Evolutionary conservation across 1,140 invertebrate species (phyloP).

Genomic region (Penaeus indicus): DNA sequence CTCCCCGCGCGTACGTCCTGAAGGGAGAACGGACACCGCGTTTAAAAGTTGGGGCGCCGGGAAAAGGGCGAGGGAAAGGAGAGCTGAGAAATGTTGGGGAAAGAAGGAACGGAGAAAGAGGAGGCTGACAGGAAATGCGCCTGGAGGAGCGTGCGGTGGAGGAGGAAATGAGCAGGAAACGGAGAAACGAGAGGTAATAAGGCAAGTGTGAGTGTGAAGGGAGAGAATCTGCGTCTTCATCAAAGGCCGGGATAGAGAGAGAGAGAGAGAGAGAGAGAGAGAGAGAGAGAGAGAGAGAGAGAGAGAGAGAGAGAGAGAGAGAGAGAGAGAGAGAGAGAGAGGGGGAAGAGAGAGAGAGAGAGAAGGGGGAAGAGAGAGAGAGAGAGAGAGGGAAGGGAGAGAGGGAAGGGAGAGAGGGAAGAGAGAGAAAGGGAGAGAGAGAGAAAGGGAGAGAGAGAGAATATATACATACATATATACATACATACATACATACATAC

Average conservation of each 20-base stretch:
- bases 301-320: background rate
- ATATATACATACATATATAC: background rate
- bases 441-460: slow-evolving; percentile 9
- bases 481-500: background rate
- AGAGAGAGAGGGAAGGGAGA: too few species aligned
- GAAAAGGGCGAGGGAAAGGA: background rate
- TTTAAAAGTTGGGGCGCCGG: background rate
- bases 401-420: too few species aligned
- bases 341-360: background rate
- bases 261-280: too few species aligned
- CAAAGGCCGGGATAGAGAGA: too few species aligned
- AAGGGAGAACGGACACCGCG: background rate
- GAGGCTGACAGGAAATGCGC: too few species aligned
- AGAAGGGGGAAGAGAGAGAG: too few species aligned
- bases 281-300: background rate
- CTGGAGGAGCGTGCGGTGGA: too few species aligned
- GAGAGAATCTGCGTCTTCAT: too few species aligned
- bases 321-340: background rate
- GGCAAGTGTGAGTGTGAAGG: too few species aligned
- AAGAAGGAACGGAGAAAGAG: background rate
- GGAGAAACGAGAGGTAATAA: too few species aligned
- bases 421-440: background rate
- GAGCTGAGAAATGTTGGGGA: background rate
- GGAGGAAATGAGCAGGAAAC: too few species aligned
- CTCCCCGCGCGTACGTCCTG: slow-evolving; percentile 53